phyloP scores from a whole-genome alignment of 2,888 invertebrate genomes.

The Drosophila mayaguana region DNA sequence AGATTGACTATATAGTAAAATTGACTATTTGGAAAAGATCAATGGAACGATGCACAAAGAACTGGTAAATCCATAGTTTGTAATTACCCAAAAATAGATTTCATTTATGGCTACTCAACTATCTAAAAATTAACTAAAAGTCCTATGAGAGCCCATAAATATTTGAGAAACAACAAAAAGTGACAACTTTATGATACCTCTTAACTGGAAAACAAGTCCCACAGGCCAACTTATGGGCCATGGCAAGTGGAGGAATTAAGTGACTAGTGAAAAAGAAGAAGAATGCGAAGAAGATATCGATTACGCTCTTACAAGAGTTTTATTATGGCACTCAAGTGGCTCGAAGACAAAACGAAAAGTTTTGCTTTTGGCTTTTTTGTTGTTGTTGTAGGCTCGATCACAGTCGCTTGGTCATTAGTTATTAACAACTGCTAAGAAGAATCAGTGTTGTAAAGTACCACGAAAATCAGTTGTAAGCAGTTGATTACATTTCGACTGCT shows the following conservation, averaged over 20 bases:
- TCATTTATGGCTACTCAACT: neutral
- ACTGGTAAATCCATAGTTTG: neutral
- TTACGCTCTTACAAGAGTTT: constrained; percentile 36
- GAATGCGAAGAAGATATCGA: neutral
- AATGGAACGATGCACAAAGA: neutral
- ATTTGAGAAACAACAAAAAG: constrained; percentile 28
- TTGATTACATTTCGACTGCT: constrained; percentile 19
- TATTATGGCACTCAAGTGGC: constrained; percentile 44
- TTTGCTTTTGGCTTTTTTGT: neutral
- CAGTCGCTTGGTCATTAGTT: constrained; percentile 31
- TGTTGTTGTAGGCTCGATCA: constrained; percentile 18
- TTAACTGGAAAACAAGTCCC: constrained; percentile 8
- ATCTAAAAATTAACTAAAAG: neutral
- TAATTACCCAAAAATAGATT: neutral
- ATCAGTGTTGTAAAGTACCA: constrained; percentile 22
- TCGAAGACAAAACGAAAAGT: constrained; percentile 26
- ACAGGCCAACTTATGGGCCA: constrained; percentile 10
- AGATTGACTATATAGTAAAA: no score
- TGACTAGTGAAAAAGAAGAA: neutral
- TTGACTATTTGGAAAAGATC: neutral
- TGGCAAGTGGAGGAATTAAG: constrained; percentile 1
- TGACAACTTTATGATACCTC: constrained; percentile 43
- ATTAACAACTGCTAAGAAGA: constrained; percentile 42
- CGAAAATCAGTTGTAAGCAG: constrained; percentile 27
- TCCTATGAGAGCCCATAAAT: constrained; percentile 3